Conservation (phyloP, 2,888 invertebrate species). For the Andrena bicolor region DNA sequence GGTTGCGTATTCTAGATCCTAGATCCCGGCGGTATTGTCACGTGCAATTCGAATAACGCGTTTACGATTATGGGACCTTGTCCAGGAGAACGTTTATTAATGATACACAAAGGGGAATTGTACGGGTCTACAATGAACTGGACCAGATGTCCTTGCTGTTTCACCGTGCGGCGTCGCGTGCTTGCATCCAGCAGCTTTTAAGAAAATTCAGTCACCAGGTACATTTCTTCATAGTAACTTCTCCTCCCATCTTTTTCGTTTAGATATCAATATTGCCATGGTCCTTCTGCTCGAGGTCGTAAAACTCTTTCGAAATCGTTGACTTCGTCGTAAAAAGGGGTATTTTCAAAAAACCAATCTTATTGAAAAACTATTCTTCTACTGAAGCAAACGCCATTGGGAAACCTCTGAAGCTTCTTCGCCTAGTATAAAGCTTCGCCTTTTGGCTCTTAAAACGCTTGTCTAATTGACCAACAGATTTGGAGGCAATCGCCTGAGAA, state of each 20-base stretch:
- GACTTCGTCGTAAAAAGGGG: too few relatives aligned
- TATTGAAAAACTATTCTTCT: too few relatives aligned
- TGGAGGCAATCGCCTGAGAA: neutral
- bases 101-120: neutral
- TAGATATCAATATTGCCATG: neutral
- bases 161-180: too few relatives aligned
- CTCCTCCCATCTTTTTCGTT: neutral
- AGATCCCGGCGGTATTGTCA: conserved; percentile 45
- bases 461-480: neutral
- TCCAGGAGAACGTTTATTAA: neutral
- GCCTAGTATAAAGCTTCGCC: neutral
- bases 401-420: neutral
- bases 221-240: too few relatives aligned
- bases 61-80: conserved; percentile 11
- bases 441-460: neutral
- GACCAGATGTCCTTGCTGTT: too few relatives aligned
- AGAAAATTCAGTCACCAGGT: too few relatives aligned
- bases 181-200: too few relatives aligned
- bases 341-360: too few relatives aligned
- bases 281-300: too few relatives aligned
- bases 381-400: too few relatives aligned
- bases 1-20: conserved; percentile 55
- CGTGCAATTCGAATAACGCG: conserved; percentile 51
- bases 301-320: too few relatives aligned
- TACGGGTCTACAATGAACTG: too few relatives aligned